A percentile compares a stretch with the other conserved stretches of the same genome.
Conservation (phyloP, 2,113 vertebrate species). For the Perognathus longimembris region DNA sequence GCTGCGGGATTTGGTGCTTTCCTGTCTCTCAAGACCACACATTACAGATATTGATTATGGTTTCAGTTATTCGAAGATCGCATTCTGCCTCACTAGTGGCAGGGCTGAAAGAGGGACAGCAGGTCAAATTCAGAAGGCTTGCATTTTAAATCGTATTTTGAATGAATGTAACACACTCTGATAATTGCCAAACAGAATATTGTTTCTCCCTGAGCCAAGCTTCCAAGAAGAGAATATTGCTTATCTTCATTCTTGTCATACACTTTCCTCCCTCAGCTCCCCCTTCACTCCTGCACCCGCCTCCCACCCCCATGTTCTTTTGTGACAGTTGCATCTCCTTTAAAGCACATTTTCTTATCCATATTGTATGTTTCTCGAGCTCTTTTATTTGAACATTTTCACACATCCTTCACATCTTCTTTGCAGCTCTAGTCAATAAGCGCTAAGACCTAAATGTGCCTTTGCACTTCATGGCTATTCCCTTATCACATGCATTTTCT, state of each 20-base stretch:
- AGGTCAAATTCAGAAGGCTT: constrained; percentile 31
- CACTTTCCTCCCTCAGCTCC: background rate
- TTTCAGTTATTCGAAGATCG: constrained; percentile 4
- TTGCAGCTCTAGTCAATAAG: constrained; percentile 82
- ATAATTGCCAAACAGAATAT: constrained; percentile 39
- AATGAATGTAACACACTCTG: constrained; percentile 41
- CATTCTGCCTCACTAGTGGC: constrained; percentile 19
- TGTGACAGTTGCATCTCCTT: constrained; percentile 74
- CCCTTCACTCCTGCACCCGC: background rate
- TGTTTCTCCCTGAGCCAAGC: constrained; percentile 33
- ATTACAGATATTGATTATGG: background rate
- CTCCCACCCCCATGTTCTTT: constrained; percentile 53
- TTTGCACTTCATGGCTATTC: constrained; percentile 84
- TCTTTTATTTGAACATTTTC: constrained; percentile 85
- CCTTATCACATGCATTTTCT: constrained; percentile 83
- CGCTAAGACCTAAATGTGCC: constrained; percentile 79
- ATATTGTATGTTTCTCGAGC: constrained; percentile 68
- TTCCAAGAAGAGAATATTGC: constrained; percentile 37
- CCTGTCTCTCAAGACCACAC: background rate
- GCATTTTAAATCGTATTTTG: constrained; percentile 66
- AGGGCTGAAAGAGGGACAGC: background rate
- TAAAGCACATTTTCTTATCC: constrained; percentile 80
- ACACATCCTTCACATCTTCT: constrained; percentile 84
- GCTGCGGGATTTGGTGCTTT: constrained; percentile 3
- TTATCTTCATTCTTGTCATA: constrained; percentile 73